A percentile compares a stretch with the other conserved stretches of the same genome.
Conservation (phyloP, 2,797 vertebrate species). For the Oreochromis grahami region DNA sequence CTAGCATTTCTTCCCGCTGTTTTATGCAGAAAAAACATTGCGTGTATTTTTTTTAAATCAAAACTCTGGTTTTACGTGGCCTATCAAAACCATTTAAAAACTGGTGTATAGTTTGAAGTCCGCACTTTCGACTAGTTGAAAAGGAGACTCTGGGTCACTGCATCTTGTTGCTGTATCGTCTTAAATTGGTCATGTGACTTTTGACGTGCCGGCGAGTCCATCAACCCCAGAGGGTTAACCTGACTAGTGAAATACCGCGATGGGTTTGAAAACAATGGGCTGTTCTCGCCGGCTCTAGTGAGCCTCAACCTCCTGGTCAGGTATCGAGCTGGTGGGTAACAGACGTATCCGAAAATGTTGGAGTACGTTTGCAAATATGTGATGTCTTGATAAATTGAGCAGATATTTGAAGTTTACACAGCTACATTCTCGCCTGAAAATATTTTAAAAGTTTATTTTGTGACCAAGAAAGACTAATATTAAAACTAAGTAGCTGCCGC, state of each 20-base stretch:
- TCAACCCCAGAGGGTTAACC: not conserved
- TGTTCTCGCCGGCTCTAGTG: not conserved
- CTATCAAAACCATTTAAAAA: not conserved
- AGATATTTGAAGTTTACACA: not conserved
- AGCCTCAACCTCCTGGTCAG: not conserved
- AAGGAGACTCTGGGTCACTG: not conserved
- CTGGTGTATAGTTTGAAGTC: not conserved
- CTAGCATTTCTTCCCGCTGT: not conserved
- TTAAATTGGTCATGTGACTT: not conserved
- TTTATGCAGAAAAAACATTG: not conserved
- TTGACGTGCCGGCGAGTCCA: not conserved
- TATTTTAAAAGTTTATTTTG: not conserved
- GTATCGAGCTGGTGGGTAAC: not conserved
- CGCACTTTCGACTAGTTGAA: not conserved
- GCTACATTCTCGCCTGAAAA: not conserved
- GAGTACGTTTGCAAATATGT: not conserved
- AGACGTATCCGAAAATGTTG: not conserved
- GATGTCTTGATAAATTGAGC: not conserved
- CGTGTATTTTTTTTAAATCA: not conserved
- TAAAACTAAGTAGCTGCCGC: not conserved
- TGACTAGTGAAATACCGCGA: accelerated
- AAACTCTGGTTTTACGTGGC: not conserved
- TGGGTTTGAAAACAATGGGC: not conserved
- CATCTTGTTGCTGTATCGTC: not conserved
- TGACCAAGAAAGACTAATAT: not conserved